Percentiles rank a stretch among this genome's conserved stretches.
Evolutionary conservation across 2,113 vertebrate species (phyloP).

Genomic region (Cyanistes caeruleus): DNA sequence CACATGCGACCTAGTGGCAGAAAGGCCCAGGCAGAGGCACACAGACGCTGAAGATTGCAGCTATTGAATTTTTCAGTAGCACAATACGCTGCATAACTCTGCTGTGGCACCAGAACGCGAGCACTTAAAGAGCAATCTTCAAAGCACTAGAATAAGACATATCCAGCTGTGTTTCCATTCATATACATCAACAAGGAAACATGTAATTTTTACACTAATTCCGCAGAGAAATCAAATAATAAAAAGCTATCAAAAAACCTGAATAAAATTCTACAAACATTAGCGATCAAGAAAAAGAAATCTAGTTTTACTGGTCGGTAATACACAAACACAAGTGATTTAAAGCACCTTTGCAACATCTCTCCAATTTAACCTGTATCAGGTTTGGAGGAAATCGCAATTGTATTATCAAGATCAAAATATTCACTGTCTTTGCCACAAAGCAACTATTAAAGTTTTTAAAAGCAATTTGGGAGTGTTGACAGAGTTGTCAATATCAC

Average conservation of each 20-base stretch:
- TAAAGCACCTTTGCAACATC: background rate
- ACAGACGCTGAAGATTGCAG: background rate
- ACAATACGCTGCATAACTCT: background rate
- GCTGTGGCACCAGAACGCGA: background rate
- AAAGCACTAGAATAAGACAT: background rate
- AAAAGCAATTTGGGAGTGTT: background rate
- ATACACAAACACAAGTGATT: background rate
- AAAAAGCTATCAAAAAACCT: background rate
- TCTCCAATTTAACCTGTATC: background rate
- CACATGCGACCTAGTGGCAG: background rate
- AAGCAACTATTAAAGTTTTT: background rate
- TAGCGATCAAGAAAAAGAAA: background rate
- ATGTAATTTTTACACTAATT: background rate
- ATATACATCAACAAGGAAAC: background rate
- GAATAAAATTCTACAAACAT: background rate
- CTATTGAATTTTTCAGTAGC: slow-evolving; percentile 20
- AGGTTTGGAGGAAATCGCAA: background rate
- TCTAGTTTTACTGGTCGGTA: background rate
- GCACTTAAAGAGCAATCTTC: background rate
- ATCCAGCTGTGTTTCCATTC: slow-evolving; percentile 14
- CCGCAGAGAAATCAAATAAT: background rate
- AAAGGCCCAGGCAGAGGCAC: background rate
- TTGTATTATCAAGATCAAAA: background rate
- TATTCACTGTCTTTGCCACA: background rate
- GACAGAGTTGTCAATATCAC: background rate